Conservation (phyloP, 1,140 invertebrate genomes). For the Hyles euphorbiae region DNA sequence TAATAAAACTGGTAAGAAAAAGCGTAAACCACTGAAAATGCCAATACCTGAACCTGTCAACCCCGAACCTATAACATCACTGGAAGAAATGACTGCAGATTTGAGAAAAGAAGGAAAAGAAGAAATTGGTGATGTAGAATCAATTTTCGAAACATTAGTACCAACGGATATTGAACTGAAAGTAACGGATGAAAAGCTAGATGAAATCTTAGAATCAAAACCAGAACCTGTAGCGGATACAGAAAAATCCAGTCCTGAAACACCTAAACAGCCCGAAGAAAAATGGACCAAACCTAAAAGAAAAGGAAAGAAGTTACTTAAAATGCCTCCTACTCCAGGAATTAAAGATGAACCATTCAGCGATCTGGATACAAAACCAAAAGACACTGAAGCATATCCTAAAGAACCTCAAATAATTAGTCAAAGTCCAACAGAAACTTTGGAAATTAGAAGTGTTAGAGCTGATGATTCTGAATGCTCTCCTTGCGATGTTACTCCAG, state of each 20-base stretch:
- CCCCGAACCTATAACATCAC: not conserved
- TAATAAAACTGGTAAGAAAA: slow-evolving; percentile 16
- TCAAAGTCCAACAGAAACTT: not conserved
- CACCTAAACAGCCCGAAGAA: slow-evolving; percentile 9
- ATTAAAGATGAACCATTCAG: not conserved
- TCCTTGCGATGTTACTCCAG: slow-evolving; percentile 38
- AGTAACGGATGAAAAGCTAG: not conserved
- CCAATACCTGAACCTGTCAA: slow-evolving; percentile 5
- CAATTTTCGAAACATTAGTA: slow-evolving; percentile 4
- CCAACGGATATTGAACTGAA: slow-evolving; percentile 3
- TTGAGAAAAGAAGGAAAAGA: not conserved
- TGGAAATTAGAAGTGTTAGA: slow-evolving; percentile 32
- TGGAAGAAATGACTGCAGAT: not conserved
- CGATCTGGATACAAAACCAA: not conserved
- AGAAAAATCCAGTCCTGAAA: slow-evolving; percentile 7
- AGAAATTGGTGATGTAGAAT: not conserved
- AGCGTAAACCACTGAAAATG: slow-evolving; percentile 23
- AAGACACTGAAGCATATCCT: slow-evolving; percentile 1
- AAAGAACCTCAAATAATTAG: not conserved
- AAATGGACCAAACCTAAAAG: slow-evolving; percentile 6
- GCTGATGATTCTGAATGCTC: slow-evolving; percentile 30
- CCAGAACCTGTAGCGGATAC: not conserved
- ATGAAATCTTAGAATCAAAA: slow-evolving; percentile 7
- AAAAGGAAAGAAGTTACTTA: slow-evolving; percentile 14
- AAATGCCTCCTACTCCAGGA: not conserved